phyloP scores from a whole-genome alignment of 2,113 vertebrate species.

The Podocnemis expansa region DNA sequence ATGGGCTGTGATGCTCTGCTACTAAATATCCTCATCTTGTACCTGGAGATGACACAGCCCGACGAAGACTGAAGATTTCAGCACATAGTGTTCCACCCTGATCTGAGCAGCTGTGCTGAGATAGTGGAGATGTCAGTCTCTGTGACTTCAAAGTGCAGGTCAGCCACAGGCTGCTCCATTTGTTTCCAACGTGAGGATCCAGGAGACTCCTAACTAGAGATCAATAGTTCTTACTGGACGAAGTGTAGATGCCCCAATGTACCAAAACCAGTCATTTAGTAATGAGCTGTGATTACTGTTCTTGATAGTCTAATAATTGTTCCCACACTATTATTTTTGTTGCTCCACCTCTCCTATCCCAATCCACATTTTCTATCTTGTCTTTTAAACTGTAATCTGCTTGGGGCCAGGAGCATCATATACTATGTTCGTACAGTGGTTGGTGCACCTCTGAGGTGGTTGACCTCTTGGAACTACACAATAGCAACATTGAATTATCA shows the following conservation, averaged over 20 bases:
- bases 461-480: background rate
- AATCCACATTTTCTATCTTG: background rate
- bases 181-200: background rate
- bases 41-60: background rate
- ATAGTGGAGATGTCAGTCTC: background rate
- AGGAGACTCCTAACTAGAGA: background rate
- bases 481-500: background rate
- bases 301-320: background rate
- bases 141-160: background rate
- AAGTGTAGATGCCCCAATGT: background rate
- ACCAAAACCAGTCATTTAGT: background rate
- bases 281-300: background rate
- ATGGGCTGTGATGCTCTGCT: too few relatives aligned
- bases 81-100: background rate
- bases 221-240: background rate
- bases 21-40: background rate
- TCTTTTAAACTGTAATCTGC: background rate
- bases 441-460: background rate
- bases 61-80: background rate
- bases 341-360: background rate
- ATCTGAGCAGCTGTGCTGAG: background rate
- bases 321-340: background rate
- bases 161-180: background rate
- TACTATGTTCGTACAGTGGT: background rate
- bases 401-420: accelerated